phyloP scores from a whole-genome alignment of 2,888 invertebrate species.

The Folsomia manolachei region DNA sequence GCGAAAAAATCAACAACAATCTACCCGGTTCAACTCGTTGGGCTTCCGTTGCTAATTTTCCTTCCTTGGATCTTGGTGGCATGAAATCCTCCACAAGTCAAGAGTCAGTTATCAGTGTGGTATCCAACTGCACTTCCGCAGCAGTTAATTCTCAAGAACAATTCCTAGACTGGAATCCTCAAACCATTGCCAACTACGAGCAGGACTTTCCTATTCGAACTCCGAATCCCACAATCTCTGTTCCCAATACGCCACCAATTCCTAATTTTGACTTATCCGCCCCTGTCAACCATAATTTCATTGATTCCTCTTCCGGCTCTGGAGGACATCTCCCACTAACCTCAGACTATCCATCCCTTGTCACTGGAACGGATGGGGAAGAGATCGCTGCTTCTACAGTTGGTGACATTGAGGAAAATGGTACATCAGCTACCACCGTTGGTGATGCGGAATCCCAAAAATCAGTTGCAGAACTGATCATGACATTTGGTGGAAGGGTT shows the following conservation, averaged over 20 bases:
- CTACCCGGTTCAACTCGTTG: conserved; percentile 41
- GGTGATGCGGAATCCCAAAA: conserved; percentile 37
- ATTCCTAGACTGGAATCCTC: conserved; percentile 28
- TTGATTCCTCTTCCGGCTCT: conserved; percentile 15
- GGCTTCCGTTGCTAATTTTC: conserved; percentile 44
- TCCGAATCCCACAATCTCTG: conserved; percentile 25
- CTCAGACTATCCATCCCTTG: conserved; percentile 25
- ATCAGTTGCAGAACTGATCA: conserved; percentile 43
- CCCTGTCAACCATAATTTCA: conserved; percentile 27
- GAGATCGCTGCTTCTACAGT: neutral
- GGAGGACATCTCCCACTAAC: neutral
- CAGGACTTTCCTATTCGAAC: conserved; percentile 16
- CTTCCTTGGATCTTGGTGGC: conserved; percentile 38
- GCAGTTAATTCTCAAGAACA: conserved; percentile 23
- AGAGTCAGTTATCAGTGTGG: conserved; percentile 38
- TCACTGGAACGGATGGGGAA: neutral
- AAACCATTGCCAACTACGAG: conserved; percentile 20
- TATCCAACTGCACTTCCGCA: conserved; percentile 39
- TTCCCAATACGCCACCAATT: conserved; percentile 36
- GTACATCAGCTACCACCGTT: conserved; percentile 13
- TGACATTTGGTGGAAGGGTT: conserved; percentile 42
- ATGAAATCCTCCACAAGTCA: conserved; percentile 42
- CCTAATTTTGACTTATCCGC: conserved; percentile 39
- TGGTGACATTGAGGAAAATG: neutral
- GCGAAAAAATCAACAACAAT: conserved; percentile 43